A percentile compares a stretch with the other conserved stretches of the same genome.
Conservation (phyloP, 2,113 vertebrate species). For the Neomonachus schauinslandi region DNA sequence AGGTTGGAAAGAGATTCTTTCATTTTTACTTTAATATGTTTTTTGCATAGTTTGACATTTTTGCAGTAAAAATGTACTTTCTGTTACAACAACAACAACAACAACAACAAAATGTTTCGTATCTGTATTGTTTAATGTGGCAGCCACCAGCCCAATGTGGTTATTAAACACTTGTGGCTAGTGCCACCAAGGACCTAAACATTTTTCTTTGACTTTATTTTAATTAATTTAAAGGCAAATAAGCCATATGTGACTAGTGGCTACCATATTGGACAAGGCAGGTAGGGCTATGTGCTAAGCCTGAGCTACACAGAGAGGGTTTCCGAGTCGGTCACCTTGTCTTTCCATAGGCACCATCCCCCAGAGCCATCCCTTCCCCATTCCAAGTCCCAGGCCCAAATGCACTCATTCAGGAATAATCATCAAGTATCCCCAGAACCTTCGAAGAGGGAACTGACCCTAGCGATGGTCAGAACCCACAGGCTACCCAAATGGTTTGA, state of each 20-base stretch:
- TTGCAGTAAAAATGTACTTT: too few species aligned
- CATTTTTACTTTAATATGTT: too few species aligned
- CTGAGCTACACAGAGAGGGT: not conserved
- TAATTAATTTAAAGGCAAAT: not conserved
- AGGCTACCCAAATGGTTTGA: not conserved
- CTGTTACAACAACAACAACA: too few species aligned
- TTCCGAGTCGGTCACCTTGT: not conserved
- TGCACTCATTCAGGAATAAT: not conserved
- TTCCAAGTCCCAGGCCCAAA: not conserved
- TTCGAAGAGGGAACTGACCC: not conserved
- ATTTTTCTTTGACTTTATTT: not conserved
- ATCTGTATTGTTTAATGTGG: not conserved
- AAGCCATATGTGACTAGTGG: not conserved
- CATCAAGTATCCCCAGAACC: not conserved
- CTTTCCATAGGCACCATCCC: not conserved
- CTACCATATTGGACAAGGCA: not conserved
- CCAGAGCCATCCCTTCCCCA: not conserved
- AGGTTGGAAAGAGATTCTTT: too few species aligned
- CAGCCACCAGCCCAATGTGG: not conserved
- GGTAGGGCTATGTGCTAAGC: not conserved
- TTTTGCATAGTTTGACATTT: too few species aligned
- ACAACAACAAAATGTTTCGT: not conserved
- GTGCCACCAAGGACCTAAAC: not conserved
- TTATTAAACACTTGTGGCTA: not conserved
- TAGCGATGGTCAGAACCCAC: not conserved